A percentile compares a stretch with the other conserved stretches of the same genome.
Conservation (phyloP, 2,888 invertebrate genomes). For the Drymonia ruficornis region DNA sequence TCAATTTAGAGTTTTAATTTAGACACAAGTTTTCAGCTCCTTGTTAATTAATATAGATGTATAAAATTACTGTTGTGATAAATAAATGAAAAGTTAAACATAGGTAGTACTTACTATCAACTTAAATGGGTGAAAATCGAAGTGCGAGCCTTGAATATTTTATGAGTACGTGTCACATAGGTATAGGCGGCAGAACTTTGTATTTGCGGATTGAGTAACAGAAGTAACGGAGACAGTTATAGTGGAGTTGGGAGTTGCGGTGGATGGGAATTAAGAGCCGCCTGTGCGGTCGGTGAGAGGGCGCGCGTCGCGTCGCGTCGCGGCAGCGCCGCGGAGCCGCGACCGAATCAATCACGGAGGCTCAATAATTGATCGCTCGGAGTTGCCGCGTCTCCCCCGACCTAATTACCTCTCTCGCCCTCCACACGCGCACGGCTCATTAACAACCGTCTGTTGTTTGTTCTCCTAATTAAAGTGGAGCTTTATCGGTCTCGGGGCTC, state of each 20-base stretch:
- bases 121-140: slow-evolving; percentile 1
- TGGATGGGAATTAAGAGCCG: slow-evolving; percentile 49
- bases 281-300: slow-evolving; percentile 35
- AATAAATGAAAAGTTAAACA: background rate
- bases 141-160: slow-evolving; percentile 11
- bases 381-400: slow-evolving; percentile 61
- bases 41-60: slow-evolving; percentile 15
- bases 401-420: slow-evolving; percentile 79
- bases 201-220: slow-evolving; percentile 20
- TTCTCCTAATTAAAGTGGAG: slow-evolving; percentile 84
- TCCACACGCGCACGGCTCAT: slow-evolving; percentile 80
- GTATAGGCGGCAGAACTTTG: slow-evolving; percentile 12
- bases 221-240: slow-evolving; percentile 31
- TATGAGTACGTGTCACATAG: background rate
- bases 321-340: slow-evolving; percentile 37
- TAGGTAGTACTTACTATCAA: too few species aligned
- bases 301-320: slow-evolving; percentile 17
- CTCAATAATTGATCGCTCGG: slow-evolving; percentile 77
- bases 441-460: slow-evolving; percentile 83
- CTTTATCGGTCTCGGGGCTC: slow-evolving; percentile 78
- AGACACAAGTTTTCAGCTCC: slow-evolving; percentile 13
- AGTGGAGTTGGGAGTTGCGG: slow-evolving; percentile 37
- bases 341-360: slow-evolving; percentile 74
- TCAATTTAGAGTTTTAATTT: slow-evolving; percentile 24
- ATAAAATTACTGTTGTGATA: background rate